Evolutionary conservation across 2,888 invertebrate species (phyloP).

Genomic region (Suillia variegata): DNA sequence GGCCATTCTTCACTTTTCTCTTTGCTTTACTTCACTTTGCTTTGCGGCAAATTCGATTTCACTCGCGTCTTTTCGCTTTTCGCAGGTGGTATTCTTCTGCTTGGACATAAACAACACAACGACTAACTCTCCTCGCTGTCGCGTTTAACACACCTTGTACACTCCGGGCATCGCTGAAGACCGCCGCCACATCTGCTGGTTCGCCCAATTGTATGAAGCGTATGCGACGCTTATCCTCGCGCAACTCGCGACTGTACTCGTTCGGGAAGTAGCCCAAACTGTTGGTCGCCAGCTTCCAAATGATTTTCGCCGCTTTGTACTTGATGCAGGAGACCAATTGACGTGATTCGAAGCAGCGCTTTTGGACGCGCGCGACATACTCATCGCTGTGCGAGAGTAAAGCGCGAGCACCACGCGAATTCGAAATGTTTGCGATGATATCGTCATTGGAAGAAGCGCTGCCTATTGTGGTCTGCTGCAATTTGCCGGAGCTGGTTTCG

Average conservation of each 20-base stretch:
- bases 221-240: conserved; percentile 38
- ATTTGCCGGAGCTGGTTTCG: not conserved
- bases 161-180: conserved; percentile 52
- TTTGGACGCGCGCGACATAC: conserved; percentile 51
- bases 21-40: too few relatives aligned
- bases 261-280: conserved; percentile 53
- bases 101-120: too few relatives aligned
- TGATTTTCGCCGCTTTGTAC: conserved; percentile 51
- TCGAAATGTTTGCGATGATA: not conserved
- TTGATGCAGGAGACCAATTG: conserved; percentile 55
- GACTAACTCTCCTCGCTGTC: too few relatives aligned
- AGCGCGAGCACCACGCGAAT: conserved; percentile 13
- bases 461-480: too few relatives aligned
- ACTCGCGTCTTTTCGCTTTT: too few relatives aligned
- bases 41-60: too few relatives aligned
- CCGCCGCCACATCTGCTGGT: conserved; percentile 44
- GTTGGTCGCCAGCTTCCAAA: conserved; percentile 57
- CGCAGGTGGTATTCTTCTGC: too few relatives aligned
- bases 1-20: too few relatives aligned
- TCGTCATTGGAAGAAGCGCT: not conserved
- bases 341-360: conserved; percentile 50
- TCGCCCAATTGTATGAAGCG: conserved; percentile 52
- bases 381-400: conserved; percentile 45
- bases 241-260: conserved; percentile 48
- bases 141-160: conserved; percentile 48